phyloP scores from a whole-genome alignment of 2,888 invertebrate genomes.

The Pollenia labialis region DNA sequence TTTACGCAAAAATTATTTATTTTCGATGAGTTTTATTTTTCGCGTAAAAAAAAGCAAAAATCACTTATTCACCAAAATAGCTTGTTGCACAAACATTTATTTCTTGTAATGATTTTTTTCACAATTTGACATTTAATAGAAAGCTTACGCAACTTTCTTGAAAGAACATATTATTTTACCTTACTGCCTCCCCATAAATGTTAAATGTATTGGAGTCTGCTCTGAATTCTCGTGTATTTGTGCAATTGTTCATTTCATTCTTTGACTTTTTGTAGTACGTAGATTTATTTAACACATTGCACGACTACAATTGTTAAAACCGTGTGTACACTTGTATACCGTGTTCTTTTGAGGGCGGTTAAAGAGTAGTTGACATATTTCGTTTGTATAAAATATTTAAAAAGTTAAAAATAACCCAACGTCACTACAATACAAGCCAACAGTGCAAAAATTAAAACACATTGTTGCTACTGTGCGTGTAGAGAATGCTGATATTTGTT shows the following conservation, averaged over 20 bases:
- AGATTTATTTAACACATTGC: slow-evolving; percentile 71
- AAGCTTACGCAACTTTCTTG: background rate
- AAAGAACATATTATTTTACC: slow-evolving; percentile 19
- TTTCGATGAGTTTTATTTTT: no score
- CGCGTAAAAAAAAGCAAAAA: no score
- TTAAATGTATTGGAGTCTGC: slow-evolving; percentile 50
- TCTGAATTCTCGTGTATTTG: slow-evolving; percentile 42
- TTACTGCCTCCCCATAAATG: background rate
- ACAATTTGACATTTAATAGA: background rate
- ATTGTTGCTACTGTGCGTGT: slow-evolving; percentile 49
- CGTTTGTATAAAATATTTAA: slow-evolving; percentile 66
- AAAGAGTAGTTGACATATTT: slow-evolving; percentile 70
- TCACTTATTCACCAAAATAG: no score
- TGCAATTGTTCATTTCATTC: slow-evolving; percentile 65
- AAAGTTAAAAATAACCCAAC: slow-evolving; percentile 51
- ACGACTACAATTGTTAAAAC: slow-evolving; percentile 54
- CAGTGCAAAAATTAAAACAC: slow-evolving; percentile 8
- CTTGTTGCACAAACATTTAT: background rate
- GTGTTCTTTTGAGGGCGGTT: slow-evolving; percentile 56
- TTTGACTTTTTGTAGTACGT: slow-evolving; percentile 67
- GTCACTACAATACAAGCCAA: slow-evolving; percentile 9
- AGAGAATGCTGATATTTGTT: slow-evolving; percentile 50
- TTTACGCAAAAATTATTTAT: no score
- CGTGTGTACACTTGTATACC: slow-evolving; percentile 33
- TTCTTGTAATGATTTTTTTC: background rate